Evolutionary conservation across 2,888 invertebrate genomes (phyloP).

Genomic region (Cremastobaeus sp.): DNA sequence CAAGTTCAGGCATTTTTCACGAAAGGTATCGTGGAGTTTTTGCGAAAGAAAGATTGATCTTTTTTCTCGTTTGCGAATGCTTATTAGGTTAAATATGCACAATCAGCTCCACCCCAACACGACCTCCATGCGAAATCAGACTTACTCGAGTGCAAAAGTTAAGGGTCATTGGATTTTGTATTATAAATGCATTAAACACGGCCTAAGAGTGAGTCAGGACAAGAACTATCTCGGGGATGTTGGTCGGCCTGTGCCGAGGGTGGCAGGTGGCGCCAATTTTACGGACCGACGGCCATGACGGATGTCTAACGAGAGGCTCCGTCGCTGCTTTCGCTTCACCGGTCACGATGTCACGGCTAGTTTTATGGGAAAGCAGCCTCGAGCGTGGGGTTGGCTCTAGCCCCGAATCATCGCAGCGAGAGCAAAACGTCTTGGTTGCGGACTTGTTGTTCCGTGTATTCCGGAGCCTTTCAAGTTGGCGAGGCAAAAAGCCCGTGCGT

Average conservation of each 20-base stretch:
- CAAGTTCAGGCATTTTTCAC: no score
- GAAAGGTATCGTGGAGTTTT: neutral
- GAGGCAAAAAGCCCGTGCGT: constrained; percentile 14
- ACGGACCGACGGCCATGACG: constrained; percentile 78
- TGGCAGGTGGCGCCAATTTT: constrained; percentile 79
- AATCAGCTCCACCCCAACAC: constrained; percentile 17
- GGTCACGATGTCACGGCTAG: constrained; percentile 76
- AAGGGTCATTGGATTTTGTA: constrained; percentile 74
- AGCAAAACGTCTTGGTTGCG: neutral
- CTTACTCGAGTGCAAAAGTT: constrained; percentile 67
- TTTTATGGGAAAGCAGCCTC: constrained; percentile 72
- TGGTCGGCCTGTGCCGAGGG: constrained; percentile 65
- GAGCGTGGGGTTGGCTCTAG: constrained; percentile 52
- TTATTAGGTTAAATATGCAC: constrained; percentile 30
- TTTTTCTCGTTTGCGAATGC: neutral
- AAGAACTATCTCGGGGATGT: constrained; percentile 57
- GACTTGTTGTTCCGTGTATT: constrained; percentile 29
- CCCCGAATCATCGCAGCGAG: constrained; percentile 32
- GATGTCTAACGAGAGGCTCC: constrained; percentile 72
- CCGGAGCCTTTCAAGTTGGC: constrained; percentile 10
- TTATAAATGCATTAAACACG: constrained; percentile 77
- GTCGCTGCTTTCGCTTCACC: constrained; percentile 68
- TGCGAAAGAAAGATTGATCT: neutral
- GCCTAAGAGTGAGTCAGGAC: constrained; percentile 64
- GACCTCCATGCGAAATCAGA: constrained; percentile 49